Evolutionary conservation across 2,797 vertebrate species (phyloP).

Genomic region (Carapus acus): DNA sequence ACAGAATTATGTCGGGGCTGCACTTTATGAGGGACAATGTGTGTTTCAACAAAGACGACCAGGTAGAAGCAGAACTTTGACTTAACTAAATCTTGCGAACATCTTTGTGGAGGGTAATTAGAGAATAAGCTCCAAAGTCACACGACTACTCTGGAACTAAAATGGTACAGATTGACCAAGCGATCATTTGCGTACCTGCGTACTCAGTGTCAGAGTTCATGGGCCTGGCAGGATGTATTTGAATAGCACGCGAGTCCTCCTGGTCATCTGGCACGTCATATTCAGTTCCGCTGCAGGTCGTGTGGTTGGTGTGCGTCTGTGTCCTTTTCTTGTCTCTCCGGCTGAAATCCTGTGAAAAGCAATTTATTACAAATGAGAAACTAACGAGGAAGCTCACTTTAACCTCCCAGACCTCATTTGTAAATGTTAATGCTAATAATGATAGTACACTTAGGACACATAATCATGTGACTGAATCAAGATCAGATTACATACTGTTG

Average conservation of each 20-base stretch:
- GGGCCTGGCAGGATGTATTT: slow-evolving; percentile 51
- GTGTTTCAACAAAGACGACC: too few species aligned
- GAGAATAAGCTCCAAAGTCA: too few species aligned
- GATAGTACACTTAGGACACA: too few species aligned
- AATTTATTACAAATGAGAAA: slow-evolving; percentile 2
- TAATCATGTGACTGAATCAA: too few species aligned
- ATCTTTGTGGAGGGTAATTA: background rate
- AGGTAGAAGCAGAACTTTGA: background rate
- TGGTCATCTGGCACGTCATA: slow-evolving; percentile 53
- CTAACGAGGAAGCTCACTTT: background rate
- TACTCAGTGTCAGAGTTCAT: slow-evolving; percentile 42
- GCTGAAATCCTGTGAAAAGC: slow-evolving; percentile 43
- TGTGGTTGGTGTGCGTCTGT: slow-evolving; percentile 9
- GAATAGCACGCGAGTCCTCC: slow-evolving; percentile 22
- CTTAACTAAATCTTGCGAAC: background rate
- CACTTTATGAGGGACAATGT: too few species aligned
- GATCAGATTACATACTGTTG: too few species aligned
- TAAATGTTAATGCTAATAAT: too few species aligned
- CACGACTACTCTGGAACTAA: too few species aligned
- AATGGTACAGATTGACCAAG: too few species aligned
- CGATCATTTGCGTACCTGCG: slow-evolving; percentile 55
- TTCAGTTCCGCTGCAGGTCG: slow-evolving; percentile 12
- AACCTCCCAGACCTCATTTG: background rate
- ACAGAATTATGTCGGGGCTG: slow-evolving; percentile 2
- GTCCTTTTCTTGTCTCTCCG: slow-evolving; percentile 23